Evolutionary conservation across 2,888 invertebrate genomes (phyloP), one percentile per base, ranked within the genome.

Genomic region (Drosophila stalkeri): DNA sequence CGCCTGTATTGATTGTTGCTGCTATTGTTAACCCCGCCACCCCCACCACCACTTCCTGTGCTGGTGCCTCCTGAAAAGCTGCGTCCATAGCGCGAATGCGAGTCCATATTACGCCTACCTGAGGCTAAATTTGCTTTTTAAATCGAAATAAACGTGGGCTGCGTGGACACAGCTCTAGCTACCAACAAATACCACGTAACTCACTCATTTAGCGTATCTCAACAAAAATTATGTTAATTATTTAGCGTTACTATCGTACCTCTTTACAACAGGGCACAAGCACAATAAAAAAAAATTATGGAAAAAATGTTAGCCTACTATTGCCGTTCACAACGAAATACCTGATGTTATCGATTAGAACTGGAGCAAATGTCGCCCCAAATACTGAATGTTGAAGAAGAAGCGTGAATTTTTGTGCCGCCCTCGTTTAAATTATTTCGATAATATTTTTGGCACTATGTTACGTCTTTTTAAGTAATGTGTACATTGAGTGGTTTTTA

Each of bases 1-100:
- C 92, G 90, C 23, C 91, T 85, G 66, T 91, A 90, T 37, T 91
- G 91, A 37, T 90, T 81, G 41, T 90, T 81, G 8, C 88, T 64
- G 68, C 82, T 75, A 33, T 66, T 81, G 52, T 43, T 81, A 35
- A 64, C 75, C 4, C 69, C 65, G 11, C 47, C 59, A 2, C 68
- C 55, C 6, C 55, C 55, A 2, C 55, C 55, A 12, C 41, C 27
- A 6, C 55, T 55, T 0, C 63, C 67, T 1, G 77, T 72, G n/a
- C 78, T 64, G 27, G 70, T 75, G 35, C 73, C 80, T 7, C 87
- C 81, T 47, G 90, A 88, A 70, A 77, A 80, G 59, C 77, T 72
- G 55, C 85, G 81, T 41, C 86, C 85, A 81, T 90, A 91, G 8
- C 92, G 90, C 52, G 90, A 84, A 75, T 90, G 89, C 61, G 89